These are phyloP conservation scores for Setipinna tenuifilis DNA, from an alignment of 2,797 vertebrate genomes.

Conservation along the genomic window DNA sequence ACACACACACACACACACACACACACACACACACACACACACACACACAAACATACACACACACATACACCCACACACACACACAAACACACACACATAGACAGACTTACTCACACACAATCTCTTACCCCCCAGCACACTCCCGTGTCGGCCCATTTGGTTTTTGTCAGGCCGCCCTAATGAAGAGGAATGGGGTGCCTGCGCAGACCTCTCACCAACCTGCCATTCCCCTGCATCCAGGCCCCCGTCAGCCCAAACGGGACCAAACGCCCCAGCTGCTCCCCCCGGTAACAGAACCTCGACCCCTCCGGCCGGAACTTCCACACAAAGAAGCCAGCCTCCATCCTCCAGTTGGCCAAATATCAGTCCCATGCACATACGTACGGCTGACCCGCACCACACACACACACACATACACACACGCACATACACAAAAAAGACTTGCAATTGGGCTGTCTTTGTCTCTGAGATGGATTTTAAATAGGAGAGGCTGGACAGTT, in stretches of 20 bases:
- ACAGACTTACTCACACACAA: neutral
- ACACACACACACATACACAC: too few relatives aligned
- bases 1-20: neutral
- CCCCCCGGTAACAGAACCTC: neutral
- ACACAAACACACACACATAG: too few relatives aligned
- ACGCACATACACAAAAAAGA: neutral
- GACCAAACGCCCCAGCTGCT: neutral
- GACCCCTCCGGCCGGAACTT: neutral
- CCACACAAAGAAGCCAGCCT: too few relatives aligned
- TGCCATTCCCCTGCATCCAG: conserved; percentile 16
- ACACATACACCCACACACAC: neutral
- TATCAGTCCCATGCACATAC: too few relatives aligned
- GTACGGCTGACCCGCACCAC: too few relatives aligned
- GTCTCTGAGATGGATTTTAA: conserved; percentile 9
- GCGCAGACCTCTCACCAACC: conserved; percentile 1
- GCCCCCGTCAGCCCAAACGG: neutral
- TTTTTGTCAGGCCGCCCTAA: conserved; percentile 63
- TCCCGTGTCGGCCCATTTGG: conserved; percentile 54
- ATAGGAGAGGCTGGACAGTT: neutral
- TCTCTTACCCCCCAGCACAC: neutral
- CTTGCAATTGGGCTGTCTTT: neutral
- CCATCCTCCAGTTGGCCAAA: too few relatives aligned
- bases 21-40: neutral
- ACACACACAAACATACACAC: neutral
- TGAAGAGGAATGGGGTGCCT: conserved; percentile 57